These are phyloP conservation scores for Aphaenogaster ashmeadi DNA, from an alignment of 1,140 invertebrate genomes.

Conservation along the genomic window DNA sequence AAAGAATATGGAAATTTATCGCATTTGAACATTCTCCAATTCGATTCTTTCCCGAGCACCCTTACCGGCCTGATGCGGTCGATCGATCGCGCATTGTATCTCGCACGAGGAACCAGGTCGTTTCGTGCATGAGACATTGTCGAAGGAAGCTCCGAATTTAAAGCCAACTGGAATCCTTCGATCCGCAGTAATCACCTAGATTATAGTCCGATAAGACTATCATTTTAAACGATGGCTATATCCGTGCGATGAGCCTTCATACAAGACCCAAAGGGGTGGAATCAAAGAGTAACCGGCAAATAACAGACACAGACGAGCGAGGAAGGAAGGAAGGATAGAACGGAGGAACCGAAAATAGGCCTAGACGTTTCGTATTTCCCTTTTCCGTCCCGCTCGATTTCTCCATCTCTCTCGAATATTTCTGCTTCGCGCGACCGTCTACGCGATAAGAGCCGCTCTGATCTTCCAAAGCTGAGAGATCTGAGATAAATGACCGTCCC, in stretches of 20 bases:
- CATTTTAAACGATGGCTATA: constrained; percentile 4
- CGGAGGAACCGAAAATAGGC: constrained; percentile 69
- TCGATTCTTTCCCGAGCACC: constrained; percentile 34
- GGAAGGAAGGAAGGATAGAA: constrained; percentile 44
- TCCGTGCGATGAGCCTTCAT: background rate
- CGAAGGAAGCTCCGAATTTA: constrained; percentile 13
- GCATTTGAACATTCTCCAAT: constrained; percentile 10
- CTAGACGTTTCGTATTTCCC: constrained; percentile 69
- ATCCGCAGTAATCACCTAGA: background rate
- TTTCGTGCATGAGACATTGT: constrained; percentile 49
- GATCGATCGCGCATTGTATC: constrained; percentile 58
- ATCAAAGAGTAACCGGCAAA: constrained; percentile 23
- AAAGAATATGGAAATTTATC: background rate
- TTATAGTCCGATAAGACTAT: background rate
- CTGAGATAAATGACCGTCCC: constrained; percentile 41
- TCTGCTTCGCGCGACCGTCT: constrained; percentile 38
- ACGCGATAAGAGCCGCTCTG: constrained; percentile 53
- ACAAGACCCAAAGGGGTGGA: background rate
- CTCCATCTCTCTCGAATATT: constrained; percentile 60
- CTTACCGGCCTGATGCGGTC: background rate
- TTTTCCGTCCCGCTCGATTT: constrained; percentile 64
- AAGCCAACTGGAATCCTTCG: constrained; percentile 30
- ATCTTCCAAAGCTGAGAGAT: constrained; percentile 42
- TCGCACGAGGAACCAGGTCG: constrained; percentile 60
- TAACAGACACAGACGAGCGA: constrained; percentile 6